Conservation (phyloP, 2,888 invertebrate species). For the Drosophila affinis region DNA sequence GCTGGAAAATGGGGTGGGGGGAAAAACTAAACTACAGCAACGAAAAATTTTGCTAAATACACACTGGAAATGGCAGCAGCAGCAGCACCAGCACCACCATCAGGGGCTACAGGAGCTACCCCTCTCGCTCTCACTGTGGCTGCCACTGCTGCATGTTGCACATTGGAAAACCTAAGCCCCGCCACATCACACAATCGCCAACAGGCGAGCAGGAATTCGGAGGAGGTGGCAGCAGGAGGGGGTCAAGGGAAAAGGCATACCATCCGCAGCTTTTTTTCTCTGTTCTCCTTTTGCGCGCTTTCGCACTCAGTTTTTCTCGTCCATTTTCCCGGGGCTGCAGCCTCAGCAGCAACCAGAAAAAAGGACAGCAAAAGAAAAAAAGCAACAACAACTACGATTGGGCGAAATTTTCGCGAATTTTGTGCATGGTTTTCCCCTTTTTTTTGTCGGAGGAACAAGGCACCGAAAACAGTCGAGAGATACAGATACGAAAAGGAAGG, state of each 20-base stretch:
- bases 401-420: slow-evolving; percentile 11
- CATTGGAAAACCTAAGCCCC: slow-evolving; percentile 70
- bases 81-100: background rate
- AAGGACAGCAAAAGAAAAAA: slow-evolving; percentile 3
- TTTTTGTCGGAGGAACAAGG: too few relatives aligned
- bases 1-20: slow-evolving; percentile 56
- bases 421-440: background rate
- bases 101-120: slow-evolving; percentile 1
- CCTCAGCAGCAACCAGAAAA: slow-evolving; percentile 5
- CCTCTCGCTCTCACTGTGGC: background rate
- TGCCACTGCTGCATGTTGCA: slow-evolving; percentile 38
- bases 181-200: slow-evolving; percentile 4
- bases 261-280: slow-evolving; percentile 12
- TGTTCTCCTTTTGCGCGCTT: slow-evolving; percentile 1
- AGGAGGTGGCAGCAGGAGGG: slow-evolving; percentile 15
- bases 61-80: slow-evolving; percentile 70
- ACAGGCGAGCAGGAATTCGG: slow-evolving; percentile 12
- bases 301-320: background rate
- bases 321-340: background rate
- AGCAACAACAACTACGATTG: slow-evolving; percentile 15
- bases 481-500: slow-evolving; percentile 6
- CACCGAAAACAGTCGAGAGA: background rate
- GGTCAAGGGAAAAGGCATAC: slow-evolving; percentile 27
- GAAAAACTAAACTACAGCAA: slow-evolving; percentile 63
- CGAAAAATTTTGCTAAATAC: slow-evolving; percentile 74